Conservation (phyloP, 1,140 invertebrate genomes). For the Saccostrea echinata region DNA sequence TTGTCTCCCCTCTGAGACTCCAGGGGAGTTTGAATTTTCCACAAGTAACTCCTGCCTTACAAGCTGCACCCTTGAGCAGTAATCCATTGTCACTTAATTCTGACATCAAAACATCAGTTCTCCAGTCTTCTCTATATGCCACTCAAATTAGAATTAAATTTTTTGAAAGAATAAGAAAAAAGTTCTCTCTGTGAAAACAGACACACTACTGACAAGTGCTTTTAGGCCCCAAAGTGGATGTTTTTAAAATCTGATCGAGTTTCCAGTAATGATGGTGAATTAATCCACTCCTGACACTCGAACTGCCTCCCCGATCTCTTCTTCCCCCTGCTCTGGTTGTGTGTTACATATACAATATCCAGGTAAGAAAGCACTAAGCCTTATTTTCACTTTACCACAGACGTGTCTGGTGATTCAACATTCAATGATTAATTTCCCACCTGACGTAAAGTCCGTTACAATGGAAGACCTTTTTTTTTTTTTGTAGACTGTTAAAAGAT, state of each 20-base stretch:
- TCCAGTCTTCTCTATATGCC: background rate
- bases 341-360: slow-evolving; percentile 10
- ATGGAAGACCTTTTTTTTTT: slow-evolving; percentile 22
- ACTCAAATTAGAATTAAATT: background rate
- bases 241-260: slow-evolving; percentile 8
- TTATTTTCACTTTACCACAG: slow-evolving; percentile 30
- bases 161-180: background rate
- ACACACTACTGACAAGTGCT: slow-evolving; percentile 9
- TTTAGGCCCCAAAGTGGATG: background rate
- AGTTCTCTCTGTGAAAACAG: background rate
- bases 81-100: slow-evolving; percentile 3
- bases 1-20: background rate
- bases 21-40: background rate
- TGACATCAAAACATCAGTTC: background rate
- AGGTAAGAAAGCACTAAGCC: background rate
- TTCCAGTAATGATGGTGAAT: background rate
- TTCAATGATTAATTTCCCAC: slow-evolving; percentile 28
- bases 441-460: slow-evolving; percentile 6
- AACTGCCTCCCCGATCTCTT: background rate
- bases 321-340: background rate
- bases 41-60: background rate
- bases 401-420: slow-evolving; percentile 30
- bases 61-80: background rate
- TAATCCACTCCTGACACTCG: background rate
- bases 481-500: background rate